These are phyloP conservation scores for Cyrtonyx montezumae DNA, from an alignment of 2,113 vertebrate genomes.

Conservation along the genomic window DNA sequence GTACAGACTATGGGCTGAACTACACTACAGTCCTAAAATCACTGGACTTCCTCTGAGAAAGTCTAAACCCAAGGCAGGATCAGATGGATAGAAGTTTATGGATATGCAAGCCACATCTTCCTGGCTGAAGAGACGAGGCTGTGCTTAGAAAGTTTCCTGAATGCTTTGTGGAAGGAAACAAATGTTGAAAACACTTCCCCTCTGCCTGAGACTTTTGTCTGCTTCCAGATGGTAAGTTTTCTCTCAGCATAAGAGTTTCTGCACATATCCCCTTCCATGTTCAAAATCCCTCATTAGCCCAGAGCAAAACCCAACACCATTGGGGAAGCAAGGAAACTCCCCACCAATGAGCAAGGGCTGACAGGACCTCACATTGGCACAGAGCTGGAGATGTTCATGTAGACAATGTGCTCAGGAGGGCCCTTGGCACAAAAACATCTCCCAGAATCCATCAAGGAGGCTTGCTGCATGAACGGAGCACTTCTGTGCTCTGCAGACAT, in stretches of 20 bases:
- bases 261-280: background rate
- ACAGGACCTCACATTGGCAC: background rate
- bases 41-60: background rate
- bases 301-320: background rate
- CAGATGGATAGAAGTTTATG: background rate
- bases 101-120: background rate
- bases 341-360: background rate
- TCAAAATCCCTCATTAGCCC: background rate
- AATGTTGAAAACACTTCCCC: background rate
- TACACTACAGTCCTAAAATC: background rate
- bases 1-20: background rate
- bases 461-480: background rate
- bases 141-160: background rate
- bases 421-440: background rate
- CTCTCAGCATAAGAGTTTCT: background rate
- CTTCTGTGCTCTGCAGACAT: background rate
- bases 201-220: background rate
- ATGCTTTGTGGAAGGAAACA: background rate
- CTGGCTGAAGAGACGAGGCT: background rate
- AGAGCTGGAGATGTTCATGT: no score
- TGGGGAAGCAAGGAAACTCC: background rate
- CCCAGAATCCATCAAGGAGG: background rate
- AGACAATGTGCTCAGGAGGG: background rate
- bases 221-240: background rate
- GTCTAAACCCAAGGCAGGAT: background rate